These are phyloP conservation scores for Phodopus roborovskii DNA, from an alignment of 2,113 vertebrate species.

Conservation along the genomic window DNA sequence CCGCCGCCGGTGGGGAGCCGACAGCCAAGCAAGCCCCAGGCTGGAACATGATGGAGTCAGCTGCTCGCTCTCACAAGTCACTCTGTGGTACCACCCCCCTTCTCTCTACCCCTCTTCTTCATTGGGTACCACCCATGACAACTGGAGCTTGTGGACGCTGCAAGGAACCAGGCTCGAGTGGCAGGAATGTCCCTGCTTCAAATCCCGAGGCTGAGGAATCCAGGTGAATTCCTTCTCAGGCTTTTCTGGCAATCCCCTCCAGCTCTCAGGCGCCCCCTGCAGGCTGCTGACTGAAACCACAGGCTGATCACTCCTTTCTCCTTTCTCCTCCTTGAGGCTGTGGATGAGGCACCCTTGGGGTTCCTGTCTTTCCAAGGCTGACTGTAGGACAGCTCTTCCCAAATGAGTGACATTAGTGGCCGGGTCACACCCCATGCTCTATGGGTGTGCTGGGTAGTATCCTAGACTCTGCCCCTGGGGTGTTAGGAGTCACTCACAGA, in stretches of 20 bases:
- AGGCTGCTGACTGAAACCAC: not conserved
- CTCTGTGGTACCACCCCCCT: too few relatives aligned
- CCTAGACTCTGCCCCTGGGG: not conserved
- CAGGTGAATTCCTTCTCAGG: not conserved
- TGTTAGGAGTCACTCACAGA: not conserved
- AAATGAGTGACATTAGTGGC: not conserved
- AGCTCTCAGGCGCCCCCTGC: not conserved
- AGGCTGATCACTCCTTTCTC: not conserved
- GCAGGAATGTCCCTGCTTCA: not conserved
- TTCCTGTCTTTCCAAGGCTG: not conserved
- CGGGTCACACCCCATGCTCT: not conserved
- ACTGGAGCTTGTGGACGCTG: not conserved
- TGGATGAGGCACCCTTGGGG: not conserved
- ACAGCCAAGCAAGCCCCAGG: not conserved
- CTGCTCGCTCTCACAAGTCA: too few relatives aligned
- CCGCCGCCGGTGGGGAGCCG: not conserved
- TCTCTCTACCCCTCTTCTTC: too few relatives aligned
- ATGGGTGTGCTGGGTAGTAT: not conserved
- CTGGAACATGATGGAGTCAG: not conserved
- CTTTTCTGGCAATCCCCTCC: not conserved
- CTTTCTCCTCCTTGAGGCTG: not conserved
- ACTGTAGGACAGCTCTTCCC: not conserved
- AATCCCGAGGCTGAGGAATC: not conserved
- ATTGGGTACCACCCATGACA: not conserved
- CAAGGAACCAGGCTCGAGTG: not conserved